phyloP scores from a whole-genome alignment of 1,140 invertebrate species.

The Hetaerina americana region DNA sequence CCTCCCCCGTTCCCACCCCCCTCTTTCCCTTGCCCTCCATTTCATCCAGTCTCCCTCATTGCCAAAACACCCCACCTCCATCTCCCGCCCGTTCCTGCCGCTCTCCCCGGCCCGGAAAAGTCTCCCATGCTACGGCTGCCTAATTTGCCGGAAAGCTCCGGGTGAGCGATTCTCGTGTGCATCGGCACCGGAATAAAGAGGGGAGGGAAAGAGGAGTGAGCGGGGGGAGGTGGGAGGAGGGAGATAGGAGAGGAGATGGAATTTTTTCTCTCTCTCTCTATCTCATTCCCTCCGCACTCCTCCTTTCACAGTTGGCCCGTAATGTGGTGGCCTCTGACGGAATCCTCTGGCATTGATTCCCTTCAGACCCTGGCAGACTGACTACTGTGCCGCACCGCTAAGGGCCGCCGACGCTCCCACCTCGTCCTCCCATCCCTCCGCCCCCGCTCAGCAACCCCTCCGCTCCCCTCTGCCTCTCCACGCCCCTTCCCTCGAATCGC shows the following conservation, averaged over 20 bases:
- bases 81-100: background rate
- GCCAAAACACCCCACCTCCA: background rate
- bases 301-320: no score
- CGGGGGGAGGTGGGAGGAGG: background rate
- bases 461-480: no score
- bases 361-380: no score
- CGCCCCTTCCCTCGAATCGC: no score
- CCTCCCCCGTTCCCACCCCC: background rate
- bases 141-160: constrained; percentile 14
- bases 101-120: constrained; percentile 6
- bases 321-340: no score
- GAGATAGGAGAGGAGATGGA: background rate
- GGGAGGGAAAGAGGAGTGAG: background rate
- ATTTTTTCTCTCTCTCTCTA: background rate
- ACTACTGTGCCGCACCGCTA: no score
- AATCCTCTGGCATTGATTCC: no score
- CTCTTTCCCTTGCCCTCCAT: background rate
- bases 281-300: background rate
- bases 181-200: background rate
- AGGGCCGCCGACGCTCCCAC: no score
- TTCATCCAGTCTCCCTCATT: background rate
- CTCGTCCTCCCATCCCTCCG: no score
- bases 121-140: constrained; percentile 11
- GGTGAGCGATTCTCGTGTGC: constrained; percentile 7
- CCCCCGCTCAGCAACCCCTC: no score